Conservation (phyloP, 2,113 vertebrate genomes). For the Melanerpes aurifrons region DNA sequence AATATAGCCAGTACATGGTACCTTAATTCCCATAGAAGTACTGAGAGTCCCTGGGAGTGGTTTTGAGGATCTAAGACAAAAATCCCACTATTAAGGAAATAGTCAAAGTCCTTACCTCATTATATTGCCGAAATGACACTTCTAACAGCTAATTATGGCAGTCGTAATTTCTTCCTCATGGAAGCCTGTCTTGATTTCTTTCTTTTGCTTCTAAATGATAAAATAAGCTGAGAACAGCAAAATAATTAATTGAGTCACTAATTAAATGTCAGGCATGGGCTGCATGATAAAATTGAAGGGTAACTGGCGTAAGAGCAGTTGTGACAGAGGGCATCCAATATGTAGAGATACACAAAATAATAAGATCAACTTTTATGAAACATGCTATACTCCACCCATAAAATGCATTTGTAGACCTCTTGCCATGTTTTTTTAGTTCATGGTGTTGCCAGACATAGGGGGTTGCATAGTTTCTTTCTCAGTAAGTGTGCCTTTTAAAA, state of each 20-base stretch:
- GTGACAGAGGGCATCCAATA: not conserved
- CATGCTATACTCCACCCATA: not conserved
- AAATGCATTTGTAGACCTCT: not conserved
- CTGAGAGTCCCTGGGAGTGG: constrained; percentile 7
- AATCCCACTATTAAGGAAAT: not conserved
- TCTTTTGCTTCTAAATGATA: constrained; percentile 58
- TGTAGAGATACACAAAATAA: not conserved
- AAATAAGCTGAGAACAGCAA: constrained; percentile 78
- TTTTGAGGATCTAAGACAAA: constrained; percentile 15
- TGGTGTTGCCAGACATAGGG: not conserved
- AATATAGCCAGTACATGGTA: not conserved
- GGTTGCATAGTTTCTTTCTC: not conserved
- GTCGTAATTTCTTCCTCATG: constrained; percentile 60
- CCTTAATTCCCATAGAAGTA: not conserved
- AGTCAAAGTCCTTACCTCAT: not conserved
- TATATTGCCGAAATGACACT: not conserved
- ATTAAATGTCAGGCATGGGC: constrained; percentile 84
- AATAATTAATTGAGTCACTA: constrained; percentile 85
- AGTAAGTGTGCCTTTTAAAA: not conserved
- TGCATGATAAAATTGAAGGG: constrained; percentile 75
- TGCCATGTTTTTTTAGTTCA: not conserved
- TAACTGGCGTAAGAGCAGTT: constrained; percentile 71
- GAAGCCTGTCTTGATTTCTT: constrained; percentile 51
- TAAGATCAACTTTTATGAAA: not conserved
- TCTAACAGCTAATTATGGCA: constrained; percentile 35